Base-by-base conservation (phyloP, 1,140 invertebrate species). In the Neuroterus valhalla region DNA sequence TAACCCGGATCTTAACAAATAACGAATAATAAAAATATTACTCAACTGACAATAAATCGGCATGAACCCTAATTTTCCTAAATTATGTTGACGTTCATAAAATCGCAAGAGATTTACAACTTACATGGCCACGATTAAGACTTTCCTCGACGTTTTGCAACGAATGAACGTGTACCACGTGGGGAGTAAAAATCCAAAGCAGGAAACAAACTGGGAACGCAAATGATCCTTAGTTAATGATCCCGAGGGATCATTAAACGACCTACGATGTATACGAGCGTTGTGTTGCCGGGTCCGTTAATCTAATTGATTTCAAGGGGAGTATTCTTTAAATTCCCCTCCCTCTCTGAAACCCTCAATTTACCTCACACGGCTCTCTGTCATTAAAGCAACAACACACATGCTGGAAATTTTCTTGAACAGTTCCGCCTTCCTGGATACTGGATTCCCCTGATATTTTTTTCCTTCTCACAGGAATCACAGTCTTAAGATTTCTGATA, bases 141-240 rank as follows among this genome's bases (percentile, higher is more conserved):
- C 31, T 62, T 62, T 19, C 17, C 50, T 52, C 15, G 46, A 19
- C 46, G 46, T 50, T 17, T 50, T 21, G 17, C 48, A 21, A 10
- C 17, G 11, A 55, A 26, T 6, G 19, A 14, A 26, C 52, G 52
- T 26, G 52, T 55, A 55, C 23, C 23, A 55, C 21, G 26, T 17
- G 50, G 17, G 23, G 52, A 26, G 23, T 26, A 55, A 55, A 55
- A 26, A 23, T 55, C 10, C 11, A 2, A 23, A 55, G 26, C 52
- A 55, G 52, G 52, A 55, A 55, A 55, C 12, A 55, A 55, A 55
- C 21, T 11, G 52, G 12, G 52, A 55, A 55, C 52, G 52, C 52
- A 55, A 55, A 55, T 55, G 52, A 55, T 55, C 52, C 10, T 52
- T n/a, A 31, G 52, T 55, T 55, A 55, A 55, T 55, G 21, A 55